Conservation (phyloP, 2,113 vertebrate genomes). For the Danionella cerebrum region DNA sequence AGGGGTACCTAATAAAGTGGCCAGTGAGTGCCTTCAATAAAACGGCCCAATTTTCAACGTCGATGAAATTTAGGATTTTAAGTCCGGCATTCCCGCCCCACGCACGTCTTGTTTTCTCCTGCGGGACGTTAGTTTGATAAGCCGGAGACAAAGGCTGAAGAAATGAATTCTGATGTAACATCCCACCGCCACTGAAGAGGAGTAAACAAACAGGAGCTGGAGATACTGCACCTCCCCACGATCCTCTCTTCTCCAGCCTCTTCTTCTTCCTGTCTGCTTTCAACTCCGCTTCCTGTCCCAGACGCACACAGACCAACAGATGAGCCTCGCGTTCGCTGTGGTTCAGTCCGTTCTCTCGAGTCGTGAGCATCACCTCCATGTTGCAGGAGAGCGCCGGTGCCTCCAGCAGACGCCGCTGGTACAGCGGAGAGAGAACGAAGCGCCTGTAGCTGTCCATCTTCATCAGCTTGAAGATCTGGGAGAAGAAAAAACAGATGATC, state of each 20-base stretch:
- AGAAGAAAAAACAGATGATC: neutral
- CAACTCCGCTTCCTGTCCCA: constrained; percentile 49
- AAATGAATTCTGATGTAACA: too few species aligned
- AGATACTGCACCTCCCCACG: constrained; percentile 47
- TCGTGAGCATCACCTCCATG: constrained; percentile 10
- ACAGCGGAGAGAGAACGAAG: constrained; percentile 40
- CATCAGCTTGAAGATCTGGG: constrained; percentile 48
- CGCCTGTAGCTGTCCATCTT: constrained; percentile 45
- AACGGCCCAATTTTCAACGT: too few species aligned
- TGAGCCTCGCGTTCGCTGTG: neutral
- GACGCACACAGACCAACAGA: neutral
- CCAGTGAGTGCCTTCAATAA: too few species aligned
- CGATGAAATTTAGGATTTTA: too few species aligned
- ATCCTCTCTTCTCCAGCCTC: constrained; percentile 59
- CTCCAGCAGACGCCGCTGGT: constrained; percentile 58
- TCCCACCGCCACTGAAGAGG: neutral
- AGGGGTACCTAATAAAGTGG: too few species aligned
- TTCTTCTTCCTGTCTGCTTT: constrained; percentile 51
- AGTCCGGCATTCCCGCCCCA: too few species aligned
- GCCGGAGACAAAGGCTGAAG: too few species aligned
- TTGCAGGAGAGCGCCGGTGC: neutral
- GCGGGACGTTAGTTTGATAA: too few species aligned
- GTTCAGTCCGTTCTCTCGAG: too few species aligned
- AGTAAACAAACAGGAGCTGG: too few species aligned
- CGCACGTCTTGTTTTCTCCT: too few species aligned